Evolutionary conservation across 2,113 vertebrate genomes (phyloP), one percentile per base, ranked within the genome.

Genomic region (Alligator mississippiensis): DNA sequence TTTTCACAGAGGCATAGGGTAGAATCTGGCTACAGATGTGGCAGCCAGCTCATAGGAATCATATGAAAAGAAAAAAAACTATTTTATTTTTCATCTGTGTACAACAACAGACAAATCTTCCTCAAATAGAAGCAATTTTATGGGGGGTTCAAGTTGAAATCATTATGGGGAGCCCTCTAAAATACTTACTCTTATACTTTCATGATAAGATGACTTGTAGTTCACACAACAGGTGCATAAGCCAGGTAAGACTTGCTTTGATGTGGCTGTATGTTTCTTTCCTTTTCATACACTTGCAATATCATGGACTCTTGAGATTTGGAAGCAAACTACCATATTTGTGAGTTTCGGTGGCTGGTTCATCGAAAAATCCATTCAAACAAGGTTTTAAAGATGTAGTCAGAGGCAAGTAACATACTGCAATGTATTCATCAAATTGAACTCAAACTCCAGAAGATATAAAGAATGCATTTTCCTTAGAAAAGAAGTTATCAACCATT

Each of bases 261-360:
- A 80, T 80, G 5, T 15, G 59, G 14, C 0, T 2, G 30, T 3
- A 11, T 22, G 6, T 11, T 47, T 54, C 63, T 83, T 38, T 82
- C 9, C 28, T 81, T 16, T 64, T 89, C 5, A 22, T 0, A 0
- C 5, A 11, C 9, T 14, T 55, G 80, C 2, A 0, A 4, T 2
- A 89, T 5, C 19, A 12, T 27, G 86, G 8, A 28, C 68, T 91
- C 62, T 70, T 78, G 17, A 77, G 9, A 72, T 57, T 12, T n/a
- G 38, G 16, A 18, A 90, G 68, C 18, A 91, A 87, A 85, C 0
- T 0, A 17, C 24, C 1, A 0, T 10, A 75, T 11, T 79, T 19
- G 57, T 66, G 19, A 34, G 17, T 22, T 15, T 64, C 0, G 0
- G 3, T 5, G 11, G 88, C 76, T 30, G 28, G 2, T 19, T 84